These are phyloP conservation scores for Erithacus rubecula DNA, from an alignment of 2,797 vertebrate species.

Conservation along the genomic window DNA sequence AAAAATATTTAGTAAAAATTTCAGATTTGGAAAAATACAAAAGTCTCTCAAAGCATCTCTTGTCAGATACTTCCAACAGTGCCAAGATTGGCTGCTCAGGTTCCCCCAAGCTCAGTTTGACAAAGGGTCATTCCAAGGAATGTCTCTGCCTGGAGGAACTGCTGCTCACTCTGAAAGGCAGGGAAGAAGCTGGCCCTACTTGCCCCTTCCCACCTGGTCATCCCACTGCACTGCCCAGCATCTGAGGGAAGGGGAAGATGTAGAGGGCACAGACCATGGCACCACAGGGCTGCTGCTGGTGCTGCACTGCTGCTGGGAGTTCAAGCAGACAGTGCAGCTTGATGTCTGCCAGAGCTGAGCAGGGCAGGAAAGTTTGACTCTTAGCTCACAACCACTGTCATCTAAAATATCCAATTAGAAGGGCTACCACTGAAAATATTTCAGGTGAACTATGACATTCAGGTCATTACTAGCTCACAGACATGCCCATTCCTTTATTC, in stretches of 20 bases:
- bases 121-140: background rate
- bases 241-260: background rate
- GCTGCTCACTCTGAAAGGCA: background rate
- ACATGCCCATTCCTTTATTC: background rate
- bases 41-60: background rate
- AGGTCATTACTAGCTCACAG: background rate
- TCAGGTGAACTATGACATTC: background rate
- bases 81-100: background rate
- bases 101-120: background rate
- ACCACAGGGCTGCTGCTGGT: background rate
- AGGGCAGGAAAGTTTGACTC: background rate
- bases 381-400: background rate
- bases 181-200: background rate
- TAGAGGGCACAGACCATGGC: accelerated
- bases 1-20: background rate
- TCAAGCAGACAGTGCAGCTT: background rate
- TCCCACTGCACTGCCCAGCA: background rate
- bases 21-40: background rate
- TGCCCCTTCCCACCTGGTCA: background rate
- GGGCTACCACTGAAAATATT: background rate
- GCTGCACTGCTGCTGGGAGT: background rate
- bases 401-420: background rate
- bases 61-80: background rate
- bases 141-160: background rate
- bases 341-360: background rate